phyloP scores from a whole-genome alignment of 2,113 vertebrate species.

The Paramormyrops kingsleyae region DNA sequence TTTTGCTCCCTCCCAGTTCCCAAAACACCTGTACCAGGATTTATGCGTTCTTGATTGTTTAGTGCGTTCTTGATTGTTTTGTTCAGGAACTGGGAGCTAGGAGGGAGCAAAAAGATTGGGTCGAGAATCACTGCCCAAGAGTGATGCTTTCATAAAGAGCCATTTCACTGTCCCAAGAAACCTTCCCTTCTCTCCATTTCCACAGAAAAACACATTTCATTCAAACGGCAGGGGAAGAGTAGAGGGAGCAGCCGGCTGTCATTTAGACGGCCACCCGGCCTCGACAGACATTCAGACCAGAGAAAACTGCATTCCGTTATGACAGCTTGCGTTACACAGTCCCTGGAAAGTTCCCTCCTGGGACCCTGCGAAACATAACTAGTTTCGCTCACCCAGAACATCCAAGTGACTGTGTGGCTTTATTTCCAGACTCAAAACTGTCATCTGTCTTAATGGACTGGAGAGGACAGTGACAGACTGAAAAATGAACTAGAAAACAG shows the following conservation, averaged over 20 bases:
- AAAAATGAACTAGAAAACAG: neutral
- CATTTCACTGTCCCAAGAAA: neutral
- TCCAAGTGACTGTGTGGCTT: neutral
- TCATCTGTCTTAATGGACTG: neutral
- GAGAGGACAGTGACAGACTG: neutral
- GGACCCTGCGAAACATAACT: neutral
- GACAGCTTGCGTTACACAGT: neutral
- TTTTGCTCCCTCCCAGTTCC: neutral
- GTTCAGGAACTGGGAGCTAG: neutral
- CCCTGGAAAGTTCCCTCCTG: neutral
- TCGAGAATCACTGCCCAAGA: neutral
- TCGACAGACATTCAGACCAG: neutral
- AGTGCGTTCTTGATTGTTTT: neutral
- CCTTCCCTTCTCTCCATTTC: neutral
- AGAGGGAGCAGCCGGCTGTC: neutral
- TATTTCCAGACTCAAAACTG: constrained; percentile 8
- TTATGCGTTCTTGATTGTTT: neutral
- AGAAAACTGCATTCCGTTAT: neutral
- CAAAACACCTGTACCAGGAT: neutral
- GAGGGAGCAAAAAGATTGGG: neutral
- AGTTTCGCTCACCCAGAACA: neutral
- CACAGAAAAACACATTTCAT: neutral
- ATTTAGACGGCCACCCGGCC: neutral
- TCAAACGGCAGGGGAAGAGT: neutral
- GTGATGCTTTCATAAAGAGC: neutral